These are phyloP conservation scores for Amblyopsis hoosieri DNA, from an alignment of 2,797 vertebrate species.

Conservation along the genomic window DNA sequence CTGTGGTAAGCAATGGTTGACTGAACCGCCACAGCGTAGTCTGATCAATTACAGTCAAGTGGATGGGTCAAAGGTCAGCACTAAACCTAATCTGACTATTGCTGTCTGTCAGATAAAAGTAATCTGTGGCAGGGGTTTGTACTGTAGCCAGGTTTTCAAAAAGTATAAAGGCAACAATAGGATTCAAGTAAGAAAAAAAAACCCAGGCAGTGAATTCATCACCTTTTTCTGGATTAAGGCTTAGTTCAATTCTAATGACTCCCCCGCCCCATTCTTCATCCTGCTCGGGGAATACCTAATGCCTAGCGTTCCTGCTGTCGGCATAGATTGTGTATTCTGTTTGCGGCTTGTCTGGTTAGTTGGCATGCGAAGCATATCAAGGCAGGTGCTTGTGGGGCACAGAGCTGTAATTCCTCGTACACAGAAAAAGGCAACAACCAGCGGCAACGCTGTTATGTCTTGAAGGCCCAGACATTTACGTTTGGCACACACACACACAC, in stretches of 20 bases:
- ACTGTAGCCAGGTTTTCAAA: slow-evolving; percentile 18
- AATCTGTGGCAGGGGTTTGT: slow-evolving; percentile 11
- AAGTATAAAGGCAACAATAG: background rate
- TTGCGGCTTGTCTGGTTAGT: slow-evolving; percentile 42
- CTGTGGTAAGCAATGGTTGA: background rate
- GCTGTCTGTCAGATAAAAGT: slow-evolving; percentile 26
- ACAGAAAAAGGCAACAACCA: slow-evolving; percentile 20
- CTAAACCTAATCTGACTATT: slow-evolving; percentile 32
- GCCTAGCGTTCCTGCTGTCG: background rate
- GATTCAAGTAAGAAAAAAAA: background rate
- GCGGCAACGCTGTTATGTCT: background rate
- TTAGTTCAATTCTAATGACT: slow-evolving; percentile 15
- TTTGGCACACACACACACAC: background rate
- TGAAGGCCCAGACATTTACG: slow-evolving; percentile 11
- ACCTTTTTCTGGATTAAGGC: slow-evolving; percentile 7
- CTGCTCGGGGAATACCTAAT: background rate
- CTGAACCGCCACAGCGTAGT: slow-evolving; percentile 12
- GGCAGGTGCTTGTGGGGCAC: slow-evolving; percentile 49
- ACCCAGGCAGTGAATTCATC: background rate
- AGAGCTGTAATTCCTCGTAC: slow-evolving; percentile 56
- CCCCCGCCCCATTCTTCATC: slow-evolving; percentile 9
- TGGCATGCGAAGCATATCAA: slow-evolving; percentile 59
- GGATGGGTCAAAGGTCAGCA: slow-evolving; percentile 30
- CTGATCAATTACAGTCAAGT: slow-evolving; percentile 13
- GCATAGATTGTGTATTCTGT: slow-evolving; percentile 58